Percentiles rank a stretch among this genome's conserved stretches.
Conservation (phyloP, 1,140 invertebrate genomes). For the Pteromalus puparum region DNA sequence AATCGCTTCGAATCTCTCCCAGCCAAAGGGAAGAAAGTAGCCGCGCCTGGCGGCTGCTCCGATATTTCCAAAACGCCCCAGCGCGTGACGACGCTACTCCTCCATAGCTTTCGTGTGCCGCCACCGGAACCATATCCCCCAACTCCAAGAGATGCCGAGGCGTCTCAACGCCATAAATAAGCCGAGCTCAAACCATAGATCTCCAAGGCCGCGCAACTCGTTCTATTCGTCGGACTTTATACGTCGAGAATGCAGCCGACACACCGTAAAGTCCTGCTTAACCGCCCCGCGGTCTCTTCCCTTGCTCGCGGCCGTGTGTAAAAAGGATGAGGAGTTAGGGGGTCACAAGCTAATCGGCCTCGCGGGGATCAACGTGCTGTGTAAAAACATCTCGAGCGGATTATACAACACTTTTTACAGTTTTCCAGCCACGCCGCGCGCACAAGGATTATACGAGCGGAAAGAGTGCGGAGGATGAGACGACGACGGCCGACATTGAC, state of each 20-base stretch:
- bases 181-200: constrained; percentile 57
- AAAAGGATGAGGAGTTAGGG: constrained; percentile 18
- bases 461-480: too few species aligned
- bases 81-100: constrained; percentile 15
- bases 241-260: constrained; percentile 30
- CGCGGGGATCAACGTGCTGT: background rate
- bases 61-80: background rate
- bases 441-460: too few species aligned
- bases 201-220: constrained; percentile 4
- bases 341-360: constrained; percentile 11
- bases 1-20: too few species aligned
- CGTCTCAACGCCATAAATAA: constrained; percentile 62
- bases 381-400: background rate
- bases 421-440: background rate
- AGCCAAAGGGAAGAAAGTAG: background rate
- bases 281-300: constrained; percentile 2
- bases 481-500: background rate
- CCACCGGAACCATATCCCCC: background rate
- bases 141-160: background rate
- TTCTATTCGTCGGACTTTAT: constrained; percentile 39
- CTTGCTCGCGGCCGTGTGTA: background rate
- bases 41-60: too few species aligned
- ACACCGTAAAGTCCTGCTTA: constrained; percentile 47
- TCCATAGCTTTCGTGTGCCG: constrained; percentile 2
- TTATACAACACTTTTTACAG: background rate